Base-by-base conservation (phyloP, 2,888 invertebrate genomes). In the Pecten maximus region DNA sequence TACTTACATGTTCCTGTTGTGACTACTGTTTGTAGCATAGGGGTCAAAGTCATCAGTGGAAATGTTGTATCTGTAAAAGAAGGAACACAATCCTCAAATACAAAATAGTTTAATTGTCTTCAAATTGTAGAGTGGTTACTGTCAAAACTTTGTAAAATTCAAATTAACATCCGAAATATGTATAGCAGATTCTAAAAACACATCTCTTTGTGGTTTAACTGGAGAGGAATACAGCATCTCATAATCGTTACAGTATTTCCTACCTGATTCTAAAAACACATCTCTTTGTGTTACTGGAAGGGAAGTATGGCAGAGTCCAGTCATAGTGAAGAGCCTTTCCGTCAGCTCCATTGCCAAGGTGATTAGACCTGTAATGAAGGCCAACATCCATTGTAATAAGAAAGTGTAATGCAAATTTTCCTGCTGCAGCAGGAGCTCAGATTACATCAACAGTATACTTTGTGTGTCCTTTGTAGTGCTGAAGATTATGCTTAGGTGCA, bases 31-130 rank as follows among this genome's bases (percentile, higher is more conserved):
- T n/a, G 96, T 96, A 74, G 93, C 91, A 91, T 94, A 96, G 0
- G 96, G 96, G 89, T 96, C 96, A 92, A 96, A 96, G 90, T 96
- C 96, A 93, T 96, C 96, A n/a, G 96, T 96, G n/a, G 96, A 95
- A 40, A 96, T 96, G 91, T 96, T 96, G 94, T 96, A 96, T 88
- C 96, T 96, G 93, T 39, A 94, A 94, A 39, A 40, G 90, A 89
- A 89, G 88, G 40, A 23, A 16, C 10, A 39, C 4, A 40, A 40
- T 15, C 44, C n/a, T 89, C n/a, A 39, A 40, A 89, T 54, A 50
- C 60, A 3, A 74, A 10, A 3, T 10, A 89, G 39, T 8, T n/a
- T n/a, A n/a, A n/a, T n/a, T n/a, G n/a, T 19, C 35, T 88, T 6
- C 39, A 48, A 39, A 16, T 39, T 2, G 2, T 54, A 23, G 19